Evolutionary conservation across 2,888 invertebrate species (phyloP), one percentile per base, ranked within the genome.

Genomic region (Limnephilus auricula): DNA sequence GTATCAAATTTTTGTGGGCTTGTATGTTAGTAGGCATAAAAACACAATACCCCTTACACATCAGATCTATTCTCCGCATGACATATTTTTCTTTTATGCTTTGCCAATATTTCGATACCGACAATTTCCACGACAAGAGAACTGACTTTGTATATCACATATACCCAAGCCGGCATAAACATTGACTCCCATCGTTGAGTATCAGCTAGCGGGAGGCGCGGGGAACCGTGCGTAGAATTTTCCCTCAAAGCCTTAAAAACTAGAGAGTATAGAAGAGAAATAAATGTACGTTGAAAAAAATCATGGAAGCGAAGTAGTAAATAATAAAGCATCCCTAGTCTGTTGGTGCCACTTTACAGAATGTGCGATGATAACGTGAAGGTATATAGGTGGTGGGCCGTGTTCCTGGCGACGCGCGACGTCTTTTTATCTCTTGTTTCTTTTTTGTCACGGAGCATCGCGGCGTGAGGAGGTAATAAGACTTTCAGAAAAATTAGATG

Each of bases 401-500:
- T 65, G 65, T n/a, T 25, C 45, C 85, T 2, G 85, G 40, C n/a
- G 40, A 40, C 40, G 30, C n/a, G 40, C 12, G 12, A 40, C 40
- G 40, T 40, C 40, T 40, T 40, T 85, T 37, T 40, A 40, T 40
- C 45, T 40, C 40, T 40, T 79, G 13, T n/a, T 34, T n/a, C 79
- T 78, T 78, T 82, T 90, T 79, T 82, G 88, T 88, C 90, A 91
- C 87, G 88, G 37, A 89, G 84, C 79, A 91, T 40, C 34, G 85
- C 84, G 45, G 79, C 34, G 85, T 89, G 45, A 89, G 84, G 87
- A 34, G 91, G 84, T 85, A 91, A 91, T 91, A 91, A 91, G 91
- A 91, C 91, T 91, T 40, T 89, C 85, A 91, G 78, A 50, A 89
- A 91, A 89, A 91, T 91, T 65, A 89, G 89, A 91, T 90, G 85